Percentiles rank a stretch among this genome's conserved stretches.
These are phyloP conservation scores for Catamblyrhynchus diadema DNA, from an alignment of 2,797 vertebrate genomes.

Conservation along the genomic window DNA sequence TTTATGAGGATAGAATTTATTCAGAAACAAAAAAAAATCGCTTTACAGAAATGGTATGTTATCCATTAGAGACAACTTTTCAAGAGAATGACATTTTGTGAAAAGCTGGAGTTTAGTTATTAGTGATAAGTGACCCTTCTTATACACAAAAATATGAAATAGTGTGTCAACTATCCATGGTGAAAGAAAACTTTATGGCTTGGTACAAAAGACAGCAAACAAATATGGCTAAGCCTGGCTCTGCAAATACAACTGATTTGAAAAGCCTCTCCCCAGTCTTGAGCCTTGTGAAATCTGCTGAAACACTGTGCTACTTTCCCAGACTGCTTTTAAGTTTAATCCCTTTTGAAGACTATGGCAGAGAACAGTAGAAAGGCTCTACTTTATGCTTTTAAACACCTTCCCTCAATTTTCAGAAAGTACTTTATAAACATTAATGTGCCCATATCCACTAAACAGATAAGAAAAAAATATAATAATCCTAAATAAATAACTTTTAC, in stretches of 20 bases:
- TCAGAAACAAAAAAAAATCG: background rate
- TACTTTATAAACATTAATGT: background rate
- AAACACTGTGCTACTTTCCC: background rate
- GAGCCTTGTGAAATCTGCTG: background rate
- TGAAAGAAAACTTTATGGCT: background rate
- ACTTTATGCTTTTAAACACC: background rate
- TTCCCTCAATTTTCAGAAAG: background rate
- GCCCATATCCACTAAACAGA: background rate
- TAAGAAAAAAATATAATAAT: background rate
- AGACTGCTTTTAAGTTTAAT: background rate
- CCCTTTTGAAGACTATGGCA: background rate
- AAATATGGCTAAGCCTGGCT: background rate
- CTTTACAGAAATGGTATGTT: background rate
- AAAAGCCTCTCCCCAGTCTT: background rate
- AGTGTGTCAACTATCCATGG: rapidly evolving
- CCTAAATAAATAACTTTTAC: background rate
- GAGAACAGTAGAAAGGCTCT: background rate
- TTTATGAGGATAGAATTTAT: background rate
- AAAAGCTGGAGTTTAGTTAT: background rate
- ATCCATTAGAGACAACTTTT: background rate
- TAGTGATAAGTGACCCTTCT: background rate
- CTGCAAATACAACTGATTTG: background rate
- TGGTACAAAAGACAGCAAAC: background rate
- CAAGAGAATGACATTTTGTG: background rate
- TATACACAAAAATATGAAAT: background rate